Conservation (phyloP, 2,888 invertebrate species). For the Plagiodera versicolora region DNA sequence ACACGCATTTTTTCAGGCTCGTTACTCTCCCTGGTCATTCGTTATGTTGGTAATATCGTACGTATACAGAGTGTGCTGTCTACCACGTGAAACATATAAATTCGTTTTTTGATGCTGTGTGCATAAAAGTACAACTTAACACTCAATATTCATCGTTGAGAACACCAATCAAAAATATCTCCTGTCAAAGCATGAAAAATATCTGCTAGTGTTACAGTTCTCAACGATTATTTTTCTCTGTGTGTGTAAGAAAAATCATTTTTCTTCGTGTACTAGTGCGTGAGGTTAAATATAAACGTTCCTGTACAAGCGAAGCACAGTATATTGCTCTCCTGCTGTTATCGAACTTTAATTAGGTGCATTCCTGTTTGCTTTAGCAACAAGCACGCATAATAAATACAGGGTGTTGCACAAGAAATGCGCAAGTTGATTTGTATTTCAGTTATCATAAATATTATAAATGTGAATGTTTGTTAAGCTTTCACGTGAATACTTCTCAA, state of each 20-base stretch:
- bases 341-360: constrained; percentile 29
- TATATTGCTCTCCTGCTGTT: constrained; percentile 25
- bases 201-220: too few species aligned
- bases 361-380: constrained; percentile 16
- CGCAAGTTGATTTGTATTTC: too few species aligned
- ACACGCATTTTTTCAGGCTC: not conserved
- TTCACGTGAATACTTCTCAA: too few species aligned
- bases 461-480: too few species aligned
- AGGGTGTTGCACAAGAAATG: too few species aligned
- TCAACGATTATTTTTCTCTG: not conserved
- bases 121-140: too few species aligned
- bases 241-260: not conserved
- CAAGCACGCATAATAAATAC: not conserved
- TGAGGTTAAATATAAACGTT: constrained; percentile 21
- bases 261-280: constrained; percentile 3
- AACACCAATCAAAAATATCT: too few species aligned
- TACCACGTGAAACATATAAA: too few species aligned
- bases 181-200: too few species aligned
- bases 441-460: too few species aligned
- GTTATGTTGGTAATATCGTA: not conserved
- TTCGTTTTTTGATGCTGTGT: too few species aligned
- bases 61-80: not conserved
- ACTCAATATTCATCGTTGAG: too few species aligned
- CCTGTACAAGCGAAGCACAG: constrained; percentile 10
- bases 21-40: not conserved